Base-by-base conservation (phyloP, 2,113 vertebrate genomes). In the Apteryx mantelli region DNA sequence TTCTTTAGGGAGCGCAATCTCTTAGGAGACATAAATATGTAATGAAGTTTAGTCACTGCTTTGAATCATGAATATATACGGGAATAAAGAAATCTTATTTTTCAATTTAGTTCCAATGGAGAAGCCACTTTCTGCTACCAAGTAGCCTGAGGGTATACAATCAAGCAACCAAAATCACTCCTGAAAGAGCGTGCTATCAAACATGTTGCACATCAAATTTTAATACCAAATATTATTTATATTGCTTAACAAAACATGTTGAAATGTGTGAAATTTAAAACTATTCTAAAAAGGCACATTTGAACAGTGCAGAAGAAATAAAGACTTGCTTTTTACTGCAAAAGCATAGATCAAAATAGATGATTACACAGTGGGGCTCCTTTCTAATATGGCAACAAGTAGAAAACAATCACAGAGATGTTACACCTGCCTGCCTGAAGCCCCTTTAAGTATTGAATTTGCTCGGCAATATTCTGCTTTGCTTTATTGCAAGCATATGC, bases 231-330 rank as follows among this genome's bases (percentile, higher is more conserved):
- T 86, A 73, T 85, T 89, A 44, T 92, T 88, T 69, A 83, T 55
- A 91, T 89, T 80, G 68, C 34, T 79, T 88, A 91, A 89, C 63
- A 85, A 90, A 89, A 71, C 22, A 82, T 46, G 38, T 88, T 88
- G 40, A 85, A 89, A 88, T 75, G 38, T 86, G 76, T 84, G 60
- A 93, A 95, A 93, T 70, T 55, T 40, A 64, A 81, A 89, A 65
- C n/a, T 71, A 6, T 70, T 88, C 56, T 91, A 42, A 86, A 93
- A 94, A 93, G 60, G 30, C 76, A 56, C 66, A 48, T 68, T 84
- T 89, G 76, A 88, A 78, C 52, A 83, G 46, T 48, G 56, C 24
- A 81, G 55, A 22, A 78, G 38, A 91, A 82, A 61, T 21, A 90
- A 80, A 64, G 15, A 24, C 38, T 52, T 91, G 52, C 11, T 78